Conservation (phyloP, 64 coral and sea anemone genomes). For the Exaiptasia diaphana region DNA sequence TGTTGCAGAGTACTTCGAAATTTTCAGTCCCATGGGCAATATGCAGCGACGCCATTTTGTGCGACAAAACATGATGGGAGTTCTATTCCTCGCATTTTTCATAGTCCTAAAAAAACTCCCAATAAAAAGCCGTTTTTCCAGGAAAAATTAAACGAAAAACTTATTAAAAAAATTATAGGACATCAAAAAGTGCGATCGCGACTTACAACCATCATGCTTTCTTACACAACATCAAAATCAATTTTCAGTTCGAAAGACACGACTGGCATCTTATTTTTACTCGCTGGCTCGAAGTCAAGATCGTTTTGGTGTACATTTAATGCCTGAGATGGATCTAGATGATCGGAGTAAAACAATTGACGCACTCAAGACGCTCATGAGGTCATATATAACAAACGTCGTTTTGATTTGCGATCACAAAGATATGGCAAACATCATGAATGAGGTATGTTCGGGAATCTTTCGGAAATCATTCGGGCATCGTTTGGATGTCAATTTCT, state of each 20-base stretch:
- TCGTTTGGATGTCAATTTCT: no score
- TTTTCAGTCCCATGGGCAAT: neutral
- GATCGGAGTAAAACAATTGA: neutral
- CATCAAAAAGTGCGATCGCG: no score
- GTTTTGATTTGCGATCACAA: conserved; percentile 51
- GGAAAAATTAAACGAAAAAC: no score
- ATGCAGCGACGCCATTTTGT: no score
- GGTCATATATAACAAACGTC: conserved; percentile 33
- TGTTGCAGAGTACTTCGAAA: neutral
- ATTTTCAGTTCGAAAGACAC: neutral
- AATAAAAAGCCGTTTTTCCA: no score
- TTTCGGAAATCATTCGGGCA: no score
- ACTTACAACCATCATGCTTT: no score
- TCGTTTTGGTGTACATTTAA: conserved; percentile 40
- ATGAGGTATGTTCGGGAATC: conserved; percentile 47
- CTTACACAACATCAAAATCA: no score
- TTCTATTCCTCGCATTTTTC: no score
- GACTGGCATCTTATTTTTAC: conserved; percentile 33
- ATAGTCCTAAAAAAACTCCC: no score
- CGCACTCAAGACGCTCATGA: neutral
- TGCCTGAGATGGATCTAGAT: conserved; percentile 19
- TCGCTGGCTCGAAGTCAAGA: conserved; percentile 8
- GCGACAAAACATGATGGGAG: no score
- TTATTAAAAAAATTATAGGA: no score
- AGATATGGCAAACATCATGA: conserved; percentile 46